phyloP scores from a whole-genome alignment of 2,113 vertebrate genomes.

The Falcunculus frontatus region DNA sequence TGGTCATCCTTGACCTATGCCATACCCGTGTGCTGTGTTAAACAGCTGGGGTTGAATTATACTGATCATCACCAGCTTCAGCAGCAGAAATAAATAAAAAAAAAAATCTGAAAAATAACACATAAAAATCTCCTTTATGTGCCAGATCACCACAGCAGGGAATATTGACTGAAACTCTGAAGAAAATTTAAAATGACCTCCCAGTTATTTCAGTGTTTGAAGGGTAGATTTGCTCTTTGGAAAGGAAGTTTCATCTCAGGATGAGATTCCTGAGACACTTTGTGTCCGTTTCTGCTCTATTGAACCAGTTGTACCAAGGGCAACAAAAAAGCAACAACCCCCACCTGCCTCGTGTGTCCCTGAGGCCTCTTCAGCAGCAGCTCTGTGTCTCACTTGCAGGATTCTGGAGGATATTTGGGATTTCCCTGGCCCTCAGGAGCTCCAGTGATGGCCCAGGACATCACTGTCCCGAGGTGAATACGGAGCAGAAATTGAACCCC shows the following conservation, averaged over 20 bases:
- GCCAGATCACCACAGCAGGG: neutral
- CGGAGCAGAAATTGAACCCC: neutral
- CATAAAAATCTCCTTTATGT: neutral
- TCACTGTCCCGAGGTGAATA: accelerated
- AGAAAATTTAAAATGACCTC: neutral
- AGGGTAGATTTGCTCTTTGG: neutral
- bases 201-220: neutral
- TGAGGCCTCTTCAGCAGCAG: neutral
- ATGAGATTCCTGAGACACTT: neutral
- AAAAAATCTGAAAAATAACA: neutral
- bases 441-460: accelerated
- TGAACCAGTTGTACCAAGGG: neutral
- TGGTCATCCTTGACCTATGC: neutral
- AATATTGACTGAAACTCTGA: neutral
- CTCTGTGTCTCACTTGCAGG: neutral
- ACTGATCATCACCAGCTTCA: neutral
- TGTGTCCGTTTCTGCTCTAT: neutral
- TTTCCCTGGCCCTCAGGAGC: neutral
- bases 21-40: neutral
- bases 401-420: neutral
- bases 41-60: neutral
- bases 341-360: neutral
- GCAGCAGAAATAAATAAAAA: neutral
- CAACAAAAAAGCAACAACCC: neutral
- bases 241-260: neutral